Evolutionary conservation across 2,888 invertebrate species (phyloP), one percentile per base, ranked within the genome.

Genomic region (Rutpela maculata): DNA sequence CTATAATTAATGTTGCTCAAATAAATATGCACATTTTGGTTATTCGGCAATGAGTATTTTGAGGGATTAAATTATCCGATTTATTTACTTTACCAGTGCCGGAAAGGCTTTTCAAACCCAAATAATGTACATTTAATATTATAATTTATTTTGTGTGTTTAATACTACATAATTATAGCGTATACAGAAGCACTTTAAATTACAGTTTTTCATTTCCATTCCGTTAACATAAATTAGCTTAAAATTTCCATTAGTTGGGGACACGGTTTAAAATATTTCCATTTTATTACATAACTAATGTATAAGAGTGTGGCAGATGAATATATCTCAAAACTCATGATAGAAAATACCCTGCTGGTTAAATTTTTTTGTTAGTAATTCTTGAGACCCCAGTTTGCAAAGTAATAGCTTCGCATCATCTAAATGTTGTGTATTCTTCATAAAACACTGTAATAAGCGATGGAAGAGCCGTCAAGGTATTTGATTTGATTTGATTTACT

Each of bases 91-190:
- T 31, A n/a, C 15, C n/a, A 50, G 9, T n/a, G 17, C 31, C 62
- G 22, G 31, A 17, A 62, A 31, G n/a, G 62, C 6, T n/a, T 62
- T 62, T 31, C 26, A 31, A 31, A 31, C 50, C 50, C 50, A 50
- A 50, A 50, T 50, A 50, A 50, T 12, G 12, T 43, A 12, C 43
- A 12, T 43, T 43, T 43, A 12, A 43, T 43, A 12, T 43, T 31
- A 35, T 62, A 62, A 62, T 62, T 62, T 62, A 62, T 15, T 62
- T 62, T 62, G 62, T 62, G 12, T 62, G 35, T 31, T 26, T 31
- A 31, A 31, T 50, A 6, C 31, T 12, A 31, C 31, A 62, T 31
- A 62, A 62, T 50, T 15, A n/a, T n/a, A n/a, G 50, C 50, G 50
- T 50, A n/a, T 50, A n/a, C n/a, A n/a, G 15, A 50, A 50, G 5